Conservation (phyloP, 2,113 vertebrate species). For the Toxotes jaculatrix region DNA sequence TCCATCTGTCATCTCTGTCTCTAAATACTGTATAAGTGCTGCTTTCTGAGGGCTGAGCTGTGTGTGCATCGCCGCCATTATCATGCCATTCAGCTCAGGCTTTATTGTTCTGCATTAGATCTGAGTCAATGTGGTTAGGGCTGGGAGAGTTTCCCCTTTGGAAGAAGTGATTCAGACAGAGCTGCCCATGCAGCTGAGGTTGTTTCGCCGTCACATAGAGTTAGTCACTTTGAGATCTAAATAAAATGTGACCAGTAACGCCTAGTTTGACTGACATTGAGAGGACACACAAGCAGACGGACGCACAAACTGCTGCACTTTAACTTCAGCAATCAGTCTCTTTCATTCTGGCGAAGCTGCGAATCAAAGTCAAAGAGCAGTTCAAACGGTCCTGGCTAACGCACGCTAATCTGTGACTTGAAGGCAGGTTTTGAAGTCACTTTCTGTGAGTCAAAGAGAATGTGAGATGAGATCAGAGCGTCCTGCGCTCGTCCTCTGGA, state of each 20-base stretch:
- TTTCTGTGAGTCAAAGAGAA: conserved; percentile 55
- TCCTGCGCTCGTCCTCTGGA: conserved; percentile 15
- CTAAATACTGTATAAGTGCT: conserved; percentile 53
- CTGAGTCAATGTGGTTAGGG: conserved; percentile 33
- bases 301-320: conserved; percentile 25
- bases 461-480: conserved; percentile 68
- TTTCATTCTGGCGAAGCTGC: conserved; percentile 55
- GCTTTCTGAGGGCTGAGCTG: conserved; percentile 42
- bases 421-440: conserved; percentile 68
- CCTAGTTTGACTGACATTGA: conserved; percentile 42
- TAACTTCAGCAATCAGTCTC: conserved; percentile 68
- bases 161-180: conserved; percentile 31
- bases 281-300: conserved; percentile 6
- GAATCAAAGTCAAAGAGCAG: conserved; percentile 71
- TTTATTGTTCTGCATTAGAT: conserved; percentile 50
- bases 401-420: conserved; percentile 72
- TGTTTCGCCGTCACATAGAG: conserved; percentile 43
- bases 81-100: conserved; percentile 37
- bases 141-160: conserved; percentile 30
- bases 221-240: conserved; percentile 38
- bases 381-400: conserved; percentile 68
- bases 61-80: conserved; percentile 23
- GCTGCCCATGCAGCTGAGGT: conserved; percentile 28
- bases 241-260: conserved; percentile 37
- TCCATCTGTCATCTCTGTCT: conserved; percentile 68